Base-by-base conservation (phyloP, 2,113 vertebrate genomes). In the Elachura formosa region DNA sequence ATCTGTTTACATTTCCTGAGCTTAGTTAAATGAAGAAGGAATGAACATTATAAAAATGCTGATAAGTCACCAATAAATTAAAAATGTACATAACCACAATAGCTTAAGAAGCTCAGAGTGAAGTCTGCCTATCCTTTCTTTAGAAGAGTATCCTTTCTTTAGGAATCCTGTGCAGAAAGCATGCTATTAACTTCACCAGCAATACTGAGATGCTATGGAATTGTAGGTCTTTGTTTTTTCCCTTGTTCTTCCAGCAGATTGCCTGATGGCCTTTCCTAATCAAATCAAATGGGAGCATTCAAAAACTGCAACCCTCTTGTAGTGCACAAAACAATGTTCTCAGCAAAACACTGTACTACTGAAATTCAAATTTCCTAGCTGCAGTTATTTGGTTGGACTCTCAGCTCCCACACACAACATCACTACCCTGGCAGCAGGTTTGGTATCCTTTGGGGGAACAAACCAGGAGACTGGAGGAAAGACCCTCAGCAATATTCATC, bases 1-100 rank as follows among this genome's bases (percentile, higher is more conserved):
- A 94, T 96, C 94, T 94, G 89, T 96, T 96, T 96, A 95, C 81
- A 96, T 93, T 97, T 96, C 96, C 94, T 95, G 96, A 96, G 96
- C 94, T 97, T 93, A 95, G 95, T 94, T 92, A 97, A 91, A 95
- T 82, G 89, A 94, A 83, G 89, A 81, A 89, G 94, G 92, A 97
- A 97, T 94, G 91, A 95, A 92, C 49, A 49, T 90, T 95, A 96
- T 79, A 94, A 94, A 92, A 94, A 78, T 91, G 90, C 91, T 2
- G 0, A 67, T 77, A 88, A 90, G 89, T 79, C 95, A 94, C 87
- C 84, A 96, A 94, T 93, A 94, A 96, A 94, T 95, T 89, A 92
- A 92, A 85, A 95, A 94, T 48, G 49, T 58, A 94, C 72, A 77
- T 73, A 83, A 84, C 62, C 61, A 81, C 78, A 71, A 83, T 2